Conservation (phyloP, 2,888 invertebrate species). For the Pachycephus smyrnensis region DNA sequence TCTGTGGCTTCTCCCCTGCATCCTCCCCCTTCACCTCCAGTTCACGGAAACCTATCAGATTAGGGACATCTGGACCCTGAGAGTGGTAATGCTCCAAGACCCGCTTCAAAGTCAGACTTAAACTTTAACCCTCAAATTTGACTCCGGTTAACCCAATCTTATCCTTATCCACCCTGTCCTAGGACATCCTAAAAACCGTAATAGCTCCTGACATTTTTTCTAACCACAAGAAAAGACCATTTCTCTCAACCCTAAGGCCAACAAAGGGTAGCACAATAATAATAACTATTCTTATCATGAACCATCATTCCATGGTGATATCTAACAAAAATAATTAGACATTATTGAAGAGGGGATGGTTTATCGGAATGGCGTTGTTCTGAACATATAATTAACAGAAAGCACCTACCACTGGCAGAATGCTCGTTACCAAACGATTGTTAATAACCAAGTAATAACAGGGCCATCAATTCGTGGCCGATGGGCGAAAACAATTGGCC, state of each 20-base stretch:
- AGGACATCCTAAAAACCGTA: neutral
- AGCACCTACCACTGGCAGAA: neutral
- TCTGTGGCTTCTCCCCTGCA: conserved; percentile 6
- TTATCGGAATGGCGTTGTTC: neutral
- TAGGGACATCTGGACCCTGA: conserved; percentile 49
- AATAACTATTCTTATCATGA: neutral
- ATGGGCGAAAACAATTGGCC: conserved; percentile 1
- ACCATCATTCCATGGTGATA: neutral
- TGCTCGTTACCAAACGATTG: neutral
- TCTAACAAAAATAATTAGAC: neutral
- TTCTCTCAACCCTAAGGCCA: neutral
- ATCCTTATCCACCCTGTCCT: neutral
- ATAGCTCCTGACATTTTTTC: neutral
- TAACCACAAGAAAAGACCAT: neutral
- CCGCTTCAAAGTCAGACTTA: neutral
- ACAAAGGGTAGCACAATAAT: neutral
- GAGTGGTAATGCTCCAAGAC: neutral
- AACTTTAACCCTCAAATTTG: neutral
- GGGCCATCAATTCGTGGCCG: conserved; percentile 5
- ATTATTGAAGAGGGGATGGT: neutral
- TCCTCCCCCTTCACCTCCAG: conserved; percentile 15
- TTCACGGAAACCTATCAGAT: conserved; percentile 60
- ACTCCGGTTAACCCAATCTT: neutral
- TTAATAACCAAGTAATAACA: conserved; percentile 1
- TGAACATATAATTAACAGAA: conserved; percentile 1